A percentile compares a stretch with the other conserved stretches of the same genome.
These are phyloP conservation scores for Argyrosomus regius DNA, from an alignment of 2,797 vertebrate species.

Conservation along the genomic window DNA sequence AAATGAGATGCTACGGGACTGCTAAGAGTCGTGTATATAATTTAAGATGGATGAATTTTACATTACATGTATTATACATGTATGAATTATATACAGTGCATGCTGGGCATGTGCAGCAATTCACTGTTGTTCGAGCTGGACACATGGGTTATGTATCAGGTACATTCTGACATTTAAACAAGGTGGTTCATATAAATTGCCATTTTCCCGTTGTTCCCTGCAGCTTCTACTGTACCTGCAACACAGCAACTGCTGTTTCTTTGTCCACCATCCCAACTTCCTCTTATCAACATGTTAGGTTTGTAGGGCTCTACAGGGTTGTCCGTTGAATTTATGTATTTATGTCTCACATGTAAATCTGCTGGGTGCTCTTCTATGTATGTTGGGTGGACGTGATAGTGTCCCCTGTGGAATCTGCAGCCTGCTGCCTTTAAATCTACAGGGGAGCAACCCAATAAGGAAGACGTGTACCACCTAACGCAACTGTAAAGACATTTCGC, in stretches of 20 bases:
- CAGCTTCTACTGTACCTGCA: slow-evolving; percentile 20
- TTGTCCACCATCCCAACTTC: background rate
- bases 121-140: background rate
- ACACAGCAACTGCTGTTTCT: background rate
- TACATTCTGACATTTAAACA: slow-evolving; percentile 14
- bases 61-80: slow-evolving; percentile 41
- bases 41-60: slow-evolving; percentile 40
- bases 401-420: slow-evolving; percentile 30
- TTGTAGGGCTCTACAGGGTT: background rate
- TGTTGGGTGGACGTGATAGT: slow-evolving; percentile 24
- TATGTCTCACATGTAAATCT: slow-evolving; percentile 11
- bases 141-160: background rate
- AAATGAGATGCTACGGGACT: slow-evolving; percentile 18
- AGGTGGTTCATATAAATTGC: slow-evolving; percentile 12
- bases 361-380: background rate
- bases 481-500: slow-evolving; percentile 25
- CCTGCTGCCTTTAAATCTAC: slow-evolving; percentile 22
- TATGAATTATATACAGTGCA: slow-evolving; percentile 38
- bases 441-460: slow-evolving; percentile 22
- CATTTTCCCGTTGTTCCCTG: slow-evolving; percentile 1
- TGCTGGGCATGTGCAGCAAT: background rate
- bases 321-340: slow-evolving; percentile 24
- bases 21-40: slow-evolving; percentile 32
- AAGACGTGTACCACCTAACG: slow-evolving; percentile 34
- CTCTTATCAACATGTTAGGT: slow-evolving; percentile 9